A percentile compares a stretch with the other conserved stretches of the same genome.
These are phyloP conservation scores for Dendrocincla fuliginosa DNA, from an alignment of 2,797 vertebrate species.

Conservation along the genomic window DNA sequence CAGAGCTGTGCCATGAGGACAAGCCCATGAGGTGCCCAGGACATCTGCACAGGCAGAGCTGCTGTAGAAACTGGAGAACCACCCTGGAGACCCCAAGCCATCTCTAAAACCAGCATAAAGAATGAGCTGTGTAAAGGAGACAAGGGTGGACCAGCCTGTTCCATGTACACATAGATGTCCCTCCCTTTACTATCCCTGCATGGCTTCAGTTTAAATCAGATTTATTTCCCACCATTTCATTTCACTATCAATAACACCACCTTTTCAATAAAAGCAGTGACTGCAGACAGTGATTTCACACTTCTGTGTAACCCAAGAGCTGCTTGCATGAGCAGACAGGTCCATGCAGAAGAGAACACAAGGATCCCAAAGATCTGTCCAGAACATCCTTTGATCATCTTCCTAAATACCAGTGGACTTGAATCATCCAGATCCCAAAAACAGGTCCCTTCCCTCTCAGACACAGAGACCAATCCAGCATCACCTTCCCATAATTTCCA, in stretches of 20 bases:
- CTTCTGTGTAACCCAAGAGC: neutral
- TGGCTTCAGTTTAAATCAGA: neutral
- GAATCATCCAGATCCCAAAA: neutral
- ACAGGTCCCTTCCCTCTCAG: neutral
- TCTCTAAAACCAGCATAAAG: neutral
- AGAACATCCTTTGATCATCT: neutral
- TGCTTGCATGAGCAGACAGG: neutral
- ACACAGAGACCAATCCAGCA: neutral
- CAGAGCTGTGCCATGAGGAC: neutral
- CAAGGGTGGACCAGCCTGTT: neutral
- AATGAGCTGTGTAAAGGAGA: neutral
- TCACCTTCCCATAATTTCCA: neutral
- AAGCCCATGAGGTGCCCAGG: neutral
- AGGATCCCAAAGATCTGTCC: neutral
- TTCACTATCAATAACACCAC: neutral
- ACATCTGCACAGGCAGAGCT: neutral
- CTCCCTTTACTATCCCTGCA: neutral
- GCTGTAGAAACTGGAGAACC: neutral
- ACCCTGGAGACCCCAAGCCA: neutral
- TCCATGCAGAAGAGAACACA: neutral
- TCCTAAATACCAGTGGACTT: neutral
- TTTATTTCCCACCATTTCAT: neutral
- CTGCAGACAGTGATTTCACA: neutral
- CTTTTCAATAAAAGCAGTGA: neutral
- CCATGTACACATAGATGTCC: accelerated